These are phyloP conservation scores for Sus cebifrons DNA, from an alignment of 2,797 vertebrate genomes.

Conservation along the genomic window DNA sequence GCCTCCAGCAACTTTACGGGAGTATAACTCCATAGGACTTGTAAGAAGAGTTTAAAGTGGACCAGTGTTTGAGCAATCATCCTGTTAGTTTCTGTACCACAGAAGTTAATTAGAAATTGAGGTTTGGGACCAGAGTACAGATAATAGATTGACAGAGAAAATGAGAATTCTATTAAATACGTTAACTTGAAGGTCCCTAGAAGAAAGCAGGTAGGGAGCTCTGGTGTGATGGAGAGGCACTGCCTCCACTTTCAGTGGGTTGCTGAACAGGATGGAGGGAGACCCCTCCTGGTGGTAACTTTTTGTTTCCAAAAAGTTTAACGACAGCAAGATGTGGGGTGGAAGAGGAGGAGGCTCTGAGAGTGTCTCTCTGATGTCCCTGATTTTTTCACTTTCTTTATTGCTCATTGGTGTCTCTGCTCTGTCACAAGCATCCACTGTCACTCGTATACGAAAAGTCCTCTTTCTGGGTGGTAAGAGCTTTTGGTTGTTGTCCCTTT, in stretches of 20 bases:
- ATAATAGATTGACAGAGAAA: constrained; percentile 55
- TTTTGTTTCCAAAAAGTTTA: constrained; percentile 10
- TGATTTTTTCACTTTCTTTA: constrained; percentile 41
- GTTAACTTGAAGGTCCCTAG: background rate
- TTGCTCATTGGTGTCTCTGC: constrained; percentile 84
- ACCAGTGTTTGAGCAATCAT: background rate
- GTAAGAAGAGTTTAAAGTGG: constrained; percentile 2
- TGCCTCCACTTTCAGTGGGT: background rate
- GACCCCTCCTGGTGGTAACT: background rate
- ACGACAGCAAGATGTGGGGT: background rate
- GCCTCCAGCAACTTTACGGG: background rate
- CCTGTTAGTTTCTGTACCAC: constrained; percentile 12
- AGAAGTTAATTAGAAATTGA: constrained; percentile 63
- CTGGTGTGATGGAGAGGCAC: background rate
- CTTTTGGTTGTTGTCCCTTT: constrained; percentile 61
- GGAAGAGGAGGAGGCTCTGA: background rate
- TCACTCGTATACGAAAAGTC: constrained; percentile 90
- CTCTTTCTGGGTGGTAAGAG: constrained; percentile 90
- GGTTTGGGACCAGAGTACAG: background rate
- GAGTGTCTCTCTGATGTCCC: constrained; percentile 65
- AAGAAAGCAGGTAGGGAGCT: constrained; percentile 33
- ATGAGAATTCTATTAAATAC: constrained; percentile 32
- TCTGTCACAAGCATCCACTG: constrained; percentile 89
- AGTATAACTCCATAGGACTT: background rate
- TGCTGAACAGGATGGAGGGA: background rate